phyloP scores from a whole-genome alignment of 2,113 vertebrate genomes.

The Varanus komodoensis region DNA sequence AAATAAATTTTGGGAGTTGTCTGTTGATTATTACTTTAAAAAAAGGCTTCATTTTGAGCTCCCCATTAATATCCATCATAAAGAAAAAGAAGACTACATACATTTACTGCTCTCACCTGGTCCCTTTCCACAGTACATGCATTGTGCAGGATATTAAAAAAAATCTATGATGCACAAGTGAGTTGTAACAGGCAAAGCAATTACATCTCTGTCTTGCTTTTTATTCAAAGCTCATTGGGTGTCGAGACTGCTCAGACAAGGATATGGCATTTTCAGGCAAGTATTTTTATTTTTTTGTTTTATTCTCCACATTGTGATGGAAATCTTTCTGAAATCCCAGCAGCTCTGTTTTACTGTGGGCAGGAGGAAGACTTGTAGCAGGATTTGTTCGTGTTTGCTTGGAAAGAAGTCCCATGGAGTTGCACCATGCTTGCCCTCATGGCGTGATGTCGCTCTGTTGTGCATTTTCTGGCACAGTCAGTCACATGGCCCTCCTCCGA shows the following conservation, averaged over 20 bases:
- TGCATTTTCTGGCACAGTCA: too few relatives aligned
- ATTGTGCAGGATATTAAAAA: slow-evolving; percentile 79
- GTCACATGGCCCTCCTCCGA: too few relatives aligned
- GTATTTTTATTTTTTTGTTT: slow-evolving; percentile 27
- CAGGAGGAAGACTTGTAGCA: slow-evolving; percentile 13
- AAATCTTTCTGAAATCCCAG: slow-evolving; percentile 57
- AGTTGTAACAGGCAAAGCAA: slow-evolving; percentile 77
- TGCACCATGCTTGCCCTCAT: neutral
- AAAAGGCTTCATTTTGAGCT: slow-evolving; percentile 57
- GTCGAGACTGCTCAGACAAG: slow-evolving; percentile 66
- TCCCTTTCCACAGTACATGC: slow-evolving; percentile 74
- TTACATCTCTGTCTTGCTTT: slow-evolving; percentile 71
- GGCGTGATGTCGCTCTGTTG: neutral
- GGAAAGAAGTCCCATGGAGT: neutral
- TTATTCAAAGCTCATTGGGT: slow-evolving; percentile 74
- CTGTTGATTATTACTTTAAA: slow-evolving; percentile 62
- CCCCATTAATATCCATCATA: slow-evolving; percentile 64
- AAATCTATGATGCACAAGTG: slow-evolving; percentile 78
- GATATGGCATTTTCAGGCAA: slow-evolving; percentile 71
- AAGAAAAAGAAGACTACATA: slow-evolving; percentile 70
- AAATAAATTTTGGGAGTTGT: slow-evolving; percentile 31
- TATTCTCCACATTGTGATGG: slow-evolving; percentile 59
- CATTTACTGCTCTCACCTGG: slow-evolving; percentile 73
- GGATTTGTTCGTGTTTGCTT: neutral
- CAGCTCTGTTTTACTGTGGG: slow-evolving; percentile 46